Base-by-base conservation (phyloP, 2,113 vertebrate genomes). In the Plectropomus leopardus region DNA sequence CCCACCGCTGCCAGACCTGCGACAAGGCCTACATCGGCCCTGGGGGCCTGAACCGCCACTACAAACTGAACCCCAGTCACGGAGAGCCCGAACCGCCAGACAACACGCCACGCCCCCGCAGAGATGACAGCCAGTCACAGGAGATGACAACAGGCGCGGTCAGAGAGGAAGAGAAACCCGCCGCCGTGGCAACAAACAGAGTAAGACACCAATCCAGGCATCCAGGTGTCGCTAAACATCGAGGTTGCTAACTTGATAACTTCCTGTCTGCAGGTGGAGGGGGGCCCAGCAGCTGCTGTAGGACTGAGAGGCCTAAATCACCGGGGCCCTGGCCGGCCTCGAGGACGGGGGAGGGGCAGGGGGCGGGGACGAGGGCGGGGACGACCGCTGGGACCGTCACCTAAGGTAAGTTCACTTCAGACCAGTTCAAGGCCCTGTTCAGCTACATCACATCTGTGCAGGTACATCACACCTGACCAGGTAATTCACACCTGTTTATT, bases 1-100 rank as follows among this genome's bases (percentile, higher is more conserved):
- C 80, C 1, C 98, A 98, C 82, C 95, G 94, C 77, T 99, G 98
- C 87, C 94, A 96, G 76, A 94, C 86, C 3, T 99, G 98, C 72
- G 97, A 97, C 21, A 99, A 99, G 82, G 95, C 97, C 5, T 99
- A 99, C 68, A 97, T 99, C 19, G 98, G 98, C 15, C 94, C 94
- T n/a, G 97, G 97, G 4, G 98, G 98, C 7, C 92, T 99, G 84
- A 96, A 96, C 76, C 95, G 98, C 50, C 98, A 99, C 84, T 97
- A 97, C 78, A 97, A 94, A 82, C 95, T 99, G 15, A 96, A 98
- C 66, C 97, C 98, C 0, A 90, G 86, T 40, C 98, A 99, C 0
- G 93, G 96, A 42, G 93, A 94, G 40, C 86, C 94, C 19, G 87
- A 95, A 14, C 19, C 54, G 5, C n/a, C 68, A 21, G n/a, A 17